A percentile compares a stretch with the other conserved stretches of the same genome.
Evolutionary conservation across 1,140 invertebrate genomes (phyloP).

Genomic region (Ooceraea biroi): DNA sequence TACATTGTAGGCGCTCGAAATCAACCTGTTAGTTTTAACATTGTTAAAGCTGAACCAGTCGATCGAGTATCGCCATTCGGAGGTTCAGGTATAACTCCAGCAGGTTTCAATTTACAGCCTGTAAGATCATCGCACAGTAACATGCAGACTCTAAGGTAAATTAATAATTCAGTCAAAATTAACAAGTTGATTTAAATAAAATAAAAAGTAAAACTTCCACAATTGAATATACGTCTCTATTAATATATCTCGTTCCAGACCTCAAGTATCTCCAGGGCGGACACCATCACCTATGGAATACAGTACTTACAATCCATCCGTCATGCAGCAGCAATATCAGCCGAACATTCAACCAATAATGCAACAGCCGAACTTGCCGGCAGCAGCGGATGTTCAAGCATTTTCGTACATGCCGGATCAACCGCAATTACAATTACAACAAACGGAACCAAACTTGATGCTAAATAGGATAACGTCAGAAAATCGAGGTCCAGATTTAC

Average conservation of each 20-base stretch:
- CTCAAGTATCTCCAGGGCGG: conserved; percentile 73
- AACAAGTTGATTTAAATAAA: not conserved
- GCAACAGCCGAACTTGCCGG: conserved; percentile 40
- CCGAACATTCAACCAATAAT: conserved; percentile 53
- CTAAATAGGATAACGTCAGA: conserved; percentile 64
- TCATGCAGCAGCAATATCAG: conserved; percentile 63
- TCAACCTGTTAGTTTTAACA: conserved; percentile 73
- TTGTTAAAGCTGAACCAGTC: conserved; percentile 77
- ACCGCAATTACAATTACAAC: conserved; percentile 44
- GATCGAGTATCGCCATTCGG: conserved; percentile 71
- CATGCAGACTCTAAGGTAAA: conserved; percentile 69
- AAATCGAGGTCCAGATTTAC: conserved; percentile 60
- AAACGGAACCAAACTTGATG: conserved; percentile 37
- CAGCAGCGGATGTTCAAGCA: conserved; percentile 20
- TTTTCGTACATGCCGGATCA: conserved; percentile 60
- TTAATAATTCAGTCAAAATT: not conserved
- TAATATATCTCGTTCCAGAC: conserved; percentile 55
- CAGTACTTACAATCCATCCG: conserved; percentile 55
- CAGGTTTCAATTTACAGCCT: conserved; percentile 65
- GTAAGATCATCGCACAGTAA: conserved; percentile 47
- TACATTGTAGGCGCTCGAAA: conserved; percentile 62
- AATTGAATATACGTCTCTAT: conserved; percentile 11
- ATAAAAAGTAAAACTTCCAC: not conserved
- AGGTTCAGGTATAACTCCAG: conserved; percentile 24
- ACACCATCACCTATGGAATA: conserved; percentile 79